phyloP scores from a whole-genome alignment of 2,888 invertebrate species.

The Apomyelois bistriatella region DNA sequence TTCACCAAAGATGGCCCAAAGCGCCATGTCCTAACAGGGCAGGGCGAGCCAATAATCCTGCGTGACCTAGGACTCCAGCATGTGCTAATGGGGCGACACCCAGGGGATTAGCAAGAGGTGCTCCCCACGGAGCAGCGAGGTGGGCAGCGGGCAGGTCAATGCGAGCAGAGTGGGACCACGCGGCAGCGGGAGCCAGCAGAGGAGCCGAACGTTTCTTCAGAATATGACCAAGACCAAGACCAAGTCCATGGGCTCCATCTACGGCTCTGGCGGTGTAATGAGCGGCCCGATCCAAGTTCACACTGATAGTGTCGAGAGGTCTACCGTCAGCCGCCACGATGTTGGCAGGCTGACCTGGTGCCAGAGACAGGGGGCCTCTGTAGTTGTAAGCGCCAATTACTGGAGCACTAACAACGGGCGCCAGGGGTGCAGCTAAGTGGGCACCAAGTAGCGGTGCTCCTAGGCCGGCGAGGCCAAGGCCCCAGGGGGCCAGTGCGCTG shows the following conservation, averaged over 20 bases:
- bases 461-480: conserved; percentile 18
- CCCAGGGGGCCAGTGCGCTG: conserved; percentile 38
- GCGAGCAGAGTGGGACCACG: conserved; percentile 45
- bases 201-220: conserved; percentile 63
- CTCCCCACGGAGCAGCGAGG: conserved; percentile 32
- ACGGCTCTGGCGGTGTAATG: conserved; percentile 62
- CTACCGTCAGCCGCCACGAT: conserved; percentile 68
- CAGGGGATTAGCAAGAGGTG: conserved; percentile 31
- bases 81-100: conserved; percentile 25
- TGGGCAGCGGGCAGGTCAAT: conserved; percentile 40
- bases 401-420: conserved; percentile 41
- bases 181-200: conserved; percentile 39
- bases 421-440: conserved; percentile 35
- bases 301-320: conserved; percentile 69
- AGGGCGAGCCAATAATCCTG: conserved; percentile 24
- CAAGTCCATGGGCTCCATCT: conserved; percentile 40
- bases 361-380: conserved; percentile 66
- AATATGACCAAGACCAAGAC: conserved; percentile 27
- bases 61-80: conserved; percentile 29
- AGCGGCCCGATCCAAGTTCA: conserved; percentile 67
- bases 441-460: conserved; percentile 29
- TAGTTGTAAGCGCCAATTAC: conserved; percentile 58
- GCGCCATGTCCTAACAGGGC: conserved; percentile 29
- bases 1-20: conserved; percentile 49
- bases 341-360: conserved; percentile 68